Evolutionary conservation across 2,888 invertebrate genomes (phyloP), one percentile per base, ranked within the genome.

Genomic region (Microctonus hyperodae): DNA sequence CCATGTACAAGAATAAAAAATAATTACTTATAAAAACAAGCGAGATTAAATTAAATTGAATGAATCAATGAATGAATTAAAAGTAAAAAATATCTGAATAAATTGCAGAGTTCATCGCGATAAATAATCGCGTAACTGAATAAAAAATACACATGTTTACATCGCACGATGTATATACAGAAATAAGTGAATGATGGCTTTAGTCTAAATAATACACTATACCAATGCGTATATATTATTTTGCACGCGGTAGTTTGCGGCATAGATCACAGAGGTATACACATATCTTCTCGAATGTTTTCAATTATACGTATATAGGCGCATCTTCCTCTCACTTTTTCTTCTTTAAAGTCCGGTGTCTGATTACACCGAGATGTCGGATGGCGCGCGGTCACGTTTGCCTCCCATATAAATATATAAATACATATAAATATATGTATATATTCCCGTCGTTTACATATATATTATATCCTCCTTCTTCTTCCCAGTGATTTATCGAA

Each of bases 281-380:
- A 72, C 74, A 72, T 70, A 72, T 70, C 65, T 70, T 69, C 69
- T 69, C 73, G 77, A 74, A 77, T 81, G 81, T 81, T 81, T 81
- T 81, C 81, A 81, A 81, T 81, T 81, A 81, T 75, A 74, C 73
- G n/a, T n/a, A n/a, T n/a, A 71, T 67, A 69, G 59, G 61, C 61
- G 25, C 64, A 51, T 65, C 53, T 56, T 57, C 37, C 44, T 64
- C 13, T 51, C 28, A 72, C 62, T 69, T 64, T 59, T 67, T 61
- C 69, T 67, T 74, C 74, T 69, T 73, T 68, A 72, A n/a, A 68
- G 65, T 61, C 62, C 73, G 81, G 83, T 83, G 81, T 83, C 82
- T 83, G 83, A 83, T 83, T 83, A 83, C 83, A 82, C 80, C 79
- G 81, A 82, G 83, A 83, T 83, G 83, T 79, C 83, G 82, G 83